Evolutionary conservation across 2,888 invertebrate species (phyloP).

Genomic region (Eilema caniola): DNA sequence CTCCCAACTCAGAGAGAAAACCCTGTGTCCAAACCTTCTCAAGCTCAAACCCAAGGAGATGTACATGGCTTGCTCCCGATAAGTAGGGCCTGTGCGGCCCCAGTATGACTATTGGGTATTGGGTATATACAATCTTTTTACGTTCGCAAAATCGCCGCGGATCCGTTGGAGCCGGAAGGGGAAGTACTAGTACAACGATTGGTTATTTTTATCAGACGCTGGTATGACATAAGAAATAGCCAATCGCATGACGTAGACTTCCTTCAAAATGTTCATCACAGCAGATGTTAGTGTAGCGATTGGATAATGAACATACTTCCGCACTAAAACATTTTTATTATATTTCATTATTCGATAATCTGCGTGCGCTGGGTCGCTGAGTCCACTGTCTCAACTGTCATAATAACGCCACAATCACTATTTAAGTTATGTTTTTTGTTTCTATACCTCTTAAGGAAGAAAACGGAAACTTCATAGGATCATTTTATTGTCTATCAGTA

Average conservation of each 20-base stretch:
- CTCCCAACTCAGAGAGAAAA: no score
- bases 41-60: no score
- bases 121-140: no score
- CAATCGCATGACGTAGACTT: slow-evolving; percentile 14
- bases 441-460: no score
- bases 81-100: no score
- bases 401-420: background rate
- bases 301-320: slow-evolving; percentile 28
- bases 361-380: slow-evolving; percentile 3
- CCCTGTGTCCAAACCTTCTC: no score
- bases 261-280: slow-evolving; percentile 15
- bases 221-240: slow-evolving; percentile 5
- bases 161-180: no score
- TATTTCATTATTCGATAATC: slow-evolving; percentile 13
- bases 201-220: slow-evolving; percentile 6
- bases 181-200: background rate
- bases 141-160: no score
- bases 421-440: background rate
- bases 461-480: background rate
- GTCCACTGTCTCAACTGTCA: background rate
- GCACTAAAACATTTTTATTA: slow-evolving; percentile 22
- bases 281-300: slow-evolving; percentile 9
- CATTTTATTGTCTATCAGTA: background rate
- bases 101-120: no score
- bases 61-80: no score